These are phyloP conservation scores for Habropoda laboriosa DNA, from an alignment of 1,140 invertebrate species.

Conservation along the genomic window DNA sequence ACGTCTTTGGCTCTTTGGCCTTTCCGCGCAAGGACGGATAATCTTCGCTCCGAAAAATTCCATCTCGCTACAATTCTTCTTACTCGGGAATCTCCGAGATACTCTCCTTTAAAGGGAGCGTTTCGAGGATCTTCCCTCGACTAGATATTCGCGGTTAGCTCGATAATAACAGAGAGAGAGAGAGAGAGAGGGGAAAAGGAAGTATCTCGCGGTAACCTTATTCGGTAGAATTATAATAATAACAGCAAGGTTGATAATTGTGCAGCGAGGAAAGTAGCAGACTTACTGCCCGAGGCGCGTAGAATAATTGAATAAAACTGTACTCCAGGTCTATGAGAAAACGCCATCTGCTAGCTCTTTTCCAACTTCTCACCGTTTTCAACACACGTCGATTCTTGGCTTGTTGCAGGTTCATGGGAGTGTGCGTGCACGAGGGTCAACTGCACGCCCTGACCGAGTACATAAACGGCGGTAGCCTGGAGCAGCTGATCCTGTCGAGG, in stretches of 20 bases:
- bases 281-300: not conserved
- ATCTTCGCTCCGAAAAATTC: not conserved
- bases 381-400: no score
- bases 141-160: not conserved
- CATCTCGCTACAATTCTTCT: no score
- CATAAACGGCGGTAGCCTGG: constrained; percentile 96
- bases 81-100: not conserved
- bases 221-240: constrained; percentile 7
- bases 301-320: not conserved
- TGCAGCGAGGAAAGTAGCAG: not conserved
- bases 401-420: constrained; percentile 94
- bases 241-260: not conserved
- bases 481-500: constrained; percentile 91
- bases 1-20: no score
- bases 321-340: not conserved
- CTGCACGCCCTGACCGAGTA: constrained; percentile 97
- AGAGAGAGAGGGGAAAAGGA: no score
- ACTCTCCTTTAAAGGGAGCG: not conserved
- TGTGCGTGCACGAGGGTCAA: constrained; percentile 98
- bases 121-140: not conserved
- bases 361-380: not conserved
- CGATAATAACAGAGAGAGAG: not conserved
- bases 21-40: not conserved
- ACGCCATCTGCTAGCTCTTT: not conserved
- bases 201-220: not conserved